phyloP scores from a whole-genome alignment of 2,797 vertebrate species.

The Clarias pachynema region DNA sequence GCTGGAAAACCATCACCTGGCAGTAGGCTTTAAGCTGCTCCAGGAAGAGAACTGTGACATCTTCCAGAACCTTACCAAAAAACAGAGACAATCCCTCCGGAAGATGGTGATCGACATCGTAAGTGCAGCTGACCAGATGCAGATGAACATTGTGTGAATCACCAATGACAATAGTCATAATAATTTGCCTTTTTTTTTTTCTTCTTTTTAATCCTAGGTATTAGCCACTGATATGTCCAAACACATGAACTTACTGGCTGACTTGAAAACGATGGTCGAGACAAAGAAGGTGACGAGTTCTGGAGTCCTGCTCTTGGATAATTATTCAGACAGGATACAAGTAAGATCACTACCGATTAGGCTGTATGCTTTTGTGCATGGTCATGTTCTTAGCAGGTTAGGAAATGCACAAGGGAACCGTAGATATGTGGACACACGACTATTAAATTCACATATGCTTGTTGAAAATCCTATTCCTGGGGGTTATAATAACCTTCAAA shows the following conservation, averaged over 20 bases:
- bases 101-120: conserved; percentile 85
- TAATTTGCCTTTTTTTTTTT: neutral
- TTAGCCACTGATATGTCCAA: conserved; percentile 85
- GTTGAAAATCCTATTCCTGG: neutral
- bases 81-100: conserved; percentile 74
- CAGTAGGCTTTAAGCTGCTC: conserved; percentile 83
- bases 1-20: conserved; percentile 83
- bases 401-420: neutral
- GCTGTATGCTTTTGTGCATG: neutral
- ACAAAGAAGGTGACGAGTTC: conserved; percentile 85
- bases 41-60: conserved; percentile 82
- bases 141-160: neutral
- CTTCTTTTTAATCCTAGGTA: conserved; percentile 66
- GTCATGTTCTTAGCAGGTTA: neutral
- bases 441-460: neutral
- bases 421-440: neutral
- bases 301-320: conserved; percentile 80
- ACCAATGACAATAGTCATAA: neutral
- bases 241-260: conserved; percentile 83
- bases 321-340: conserved; percentile 82
- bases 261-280: conserved; percentile 86
- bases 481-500: neutral
- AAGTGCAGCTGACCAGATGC: conserved; percentile 34
- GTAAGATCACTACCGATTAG: conserved; percentile 56
- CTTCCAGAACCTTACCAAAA: conserved; percentile 80